Conservation (phyloP, 2,797 vertebrate genomes). For the Dipus sagitta region DNA sequence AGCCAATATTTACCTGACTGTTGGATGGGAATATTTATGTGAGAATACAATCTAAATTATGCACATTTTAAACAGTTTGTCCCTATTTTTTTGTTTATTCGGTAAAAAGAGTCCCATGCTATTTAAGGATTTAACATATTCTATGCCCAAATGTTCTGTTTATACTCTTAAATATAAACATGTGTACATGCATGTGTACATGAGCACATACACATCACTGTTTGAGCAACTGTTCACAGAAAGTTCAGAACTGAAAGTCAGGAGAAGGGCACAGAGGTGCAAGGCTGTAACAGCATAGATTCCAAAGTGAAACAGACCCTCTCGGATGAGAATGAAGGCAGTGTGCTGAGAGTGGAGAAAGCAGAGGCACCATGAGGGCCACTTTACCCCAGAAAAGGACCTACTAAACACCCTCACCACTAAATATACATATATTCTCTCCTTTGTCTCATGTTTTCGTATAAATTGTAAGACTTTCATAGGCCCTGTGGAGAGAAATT, state of each 20-base stretch:
- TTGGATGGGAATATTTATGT: slow-evolving; percentile 57
- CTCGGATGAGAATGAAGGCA: not conserved
- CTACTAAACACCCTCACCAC: not conserved
- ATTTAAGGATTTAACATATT: slow-evolving; percentile 49
- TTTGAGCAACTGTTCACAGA: slow-evolving; percentile 6
- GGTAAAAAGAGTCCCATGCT: slow-evolving; percentile 19
- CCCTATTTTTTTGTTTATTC: slow-evolving; percentile 1
- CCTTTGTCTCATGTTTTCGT: not conserved
- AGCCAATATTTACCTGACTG: slow-evolving; percentile 51
- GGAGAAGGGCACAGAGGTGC: not conserved
- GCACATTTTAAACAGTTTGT: slow-evolving; percentile 50
- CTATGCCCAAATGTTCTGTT: not conserved
- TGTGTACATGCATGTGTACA: not conserved
- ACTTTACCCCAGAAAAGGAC: not conserved
- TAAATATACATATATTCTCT: not conserved
- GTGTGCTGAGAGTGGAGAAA: not conserved
- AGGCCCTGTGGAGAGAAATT: not conserved
- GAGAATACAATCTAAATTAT: slow-evolving; percentile 54
- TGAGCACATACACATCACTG: not conserved
- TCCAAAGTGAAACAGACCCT: not conserved
- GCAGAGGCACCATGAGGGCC: not conserved
- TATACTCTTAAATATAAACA: not conserved
- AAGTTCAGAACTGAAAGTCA: slow-evolving; percentile 14
- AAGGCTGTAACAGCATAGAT: not conserved
- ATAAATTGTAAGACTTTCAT: not conserved